phyloP scores from a whole-genome alignment of 2,113 vertebrate genomes.

The Glareola pratincola region DNA sequence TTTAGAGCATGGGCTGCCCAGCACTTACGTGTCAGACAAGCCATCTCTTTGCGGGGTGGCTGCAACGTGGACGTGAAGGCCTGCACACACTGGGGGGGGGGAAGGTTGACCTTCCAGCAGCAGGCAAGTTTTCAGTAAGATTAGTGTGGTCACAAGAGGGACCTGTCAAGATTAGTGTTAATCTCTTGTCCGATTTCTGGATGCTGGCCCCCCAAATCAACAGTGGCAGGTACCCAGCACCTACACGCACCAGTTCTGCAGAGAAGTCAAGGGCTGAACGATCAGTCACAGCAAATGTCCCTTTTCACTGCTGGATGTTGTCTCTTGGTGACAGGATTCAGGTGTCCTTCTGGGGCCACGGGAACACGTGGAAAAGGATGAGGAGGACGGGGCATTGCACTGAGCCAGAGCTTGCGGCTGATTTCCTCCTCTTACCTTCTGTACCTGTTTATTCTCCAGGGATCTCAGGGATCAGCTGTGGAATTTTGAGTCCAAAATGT shows the following conservation, averaged over 20 bases:
- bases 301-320: not conserved
- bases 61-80: not conserved
- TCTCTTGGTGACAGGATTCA: not conserved
- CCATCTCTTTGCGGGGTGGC: not conserved
- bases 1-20: not conserved
- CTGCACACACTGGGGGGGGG: not conserved
- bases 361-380: not conserved
- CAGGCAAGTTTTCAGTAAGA: not conserved
- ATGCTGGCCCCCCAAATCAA: not conserved
- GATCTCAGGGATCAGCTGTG: not conserved
- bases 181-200: not conserved
- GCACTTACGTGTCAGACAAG: not conserved
- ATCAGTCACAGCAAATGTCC: not conserved
- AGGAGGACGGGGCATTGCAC: not conserved
- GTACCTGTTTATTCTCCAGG: not conserved
- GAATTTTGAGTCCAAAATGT: not conserved
- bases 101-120: not conserved
- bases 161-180: not conserved
- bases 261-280: not conserved
- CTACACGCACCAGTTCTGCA: not conserved
- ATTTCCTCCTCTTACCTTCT: not conserved
- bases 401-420: not conserved
- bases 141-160: not conserved
- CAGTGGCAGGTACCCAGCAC: not conserved
- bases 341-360: not conserved